Percentiles rank a stretch among this genome's conserved stretches.
Conservation (phyloP, 2,113 vertebrate genomes). For the Strigops habroptila region DNA sequence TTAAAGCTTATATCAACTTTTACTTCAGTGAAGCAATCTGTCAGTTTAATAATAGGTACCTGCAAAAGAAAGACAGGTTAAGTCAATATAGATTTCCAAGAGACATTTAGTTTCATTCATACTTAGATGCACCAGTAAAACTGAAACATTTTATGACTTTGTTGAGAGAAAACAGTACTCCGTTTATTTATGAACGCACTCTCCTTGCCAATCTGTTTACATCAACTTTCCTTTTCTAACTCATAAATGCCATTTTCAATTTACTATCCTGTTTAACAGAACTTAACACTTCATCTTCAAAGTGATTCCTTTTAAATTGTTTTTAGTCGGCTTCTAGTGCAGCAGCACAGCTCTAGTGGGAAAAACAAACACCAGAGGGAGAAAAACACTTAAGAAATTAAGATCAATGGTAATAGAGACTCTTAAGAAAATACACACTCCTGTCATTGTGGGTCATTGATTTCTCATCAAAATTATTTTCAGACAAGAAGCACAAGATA, state of each 20-base stretch:
- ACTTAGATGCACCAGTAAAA: background rate
- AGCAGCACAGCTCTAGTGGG: background rate
- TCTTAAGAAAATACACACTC: background rate
- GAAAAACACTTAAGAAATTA: conserved; percentile 14
- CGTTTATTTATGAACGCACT: background rate
- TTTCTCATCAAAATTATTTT: background rate
- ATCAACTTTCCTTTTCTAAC: background rate
- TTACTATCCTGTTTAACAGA: background rate
- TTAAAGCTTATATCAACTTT: conserved; percentile 99
- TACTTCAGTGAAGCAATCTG: conserved; percentile 94
- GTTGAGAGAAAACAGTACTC: background rate
- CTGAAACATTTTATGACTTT: background rate
- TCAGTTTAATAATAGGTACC: conserved; percentile 99
- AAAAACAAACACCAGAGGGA: conserved; percentile 48
- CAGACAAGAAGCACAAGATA: background rate
- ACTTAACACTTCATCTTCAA: background rate
- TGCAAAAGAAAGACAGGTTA: conserved; percentile 60
- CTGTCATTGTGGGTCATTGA: background rate
- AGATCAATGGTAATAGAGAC: background rate
- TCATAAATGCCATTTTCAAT: background rate
- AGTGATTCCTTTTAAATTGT: background rate
- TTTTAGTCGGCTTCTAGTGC: background rate
- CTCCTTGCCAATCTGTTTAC: background rate
- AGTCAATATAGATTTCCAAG: background rate
- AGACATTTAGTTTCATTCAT: background rate